Base-by-base conservation (phyloP, 2,888 invertebrate genomes). In the Trachelus iudaicus region DNA sequence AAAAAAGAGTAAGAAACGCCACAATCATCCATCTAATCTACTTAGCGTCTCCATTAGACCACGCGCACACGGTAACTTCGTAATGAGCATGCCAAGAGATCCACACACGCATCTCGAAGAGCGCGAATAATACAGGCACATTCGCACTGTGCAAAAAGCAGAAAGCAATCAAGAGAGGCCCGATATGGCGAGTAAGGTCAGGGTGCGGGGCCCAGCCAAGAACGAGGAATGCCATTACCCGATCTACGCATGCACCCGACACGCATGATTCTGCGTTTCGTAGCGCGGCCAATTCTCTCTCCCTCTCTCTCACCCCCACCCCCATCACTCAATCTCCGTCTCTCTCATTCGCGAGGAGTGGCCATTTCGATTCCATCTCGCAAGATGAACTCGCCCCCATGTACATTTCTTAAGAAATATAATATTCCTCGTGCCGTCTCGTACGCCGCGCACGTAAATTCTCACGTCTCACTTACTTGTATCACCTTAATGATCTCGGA, bases 171-270 rank as follows among this genome's bases (percentile, higher is more conserved):
- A 88, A 85, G 87, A 85, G 85, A 83, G 84, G 83, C 86, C 87
- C 86, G 86, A 90, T 89, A 89, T 88, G 87, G 84, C 85, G 85
- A 85, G 88, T 89, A 89, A 89, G 90, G 90, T 90, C 90, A 90
- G 90, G 89, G 89, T 83, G 82, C 80, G 87, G 86, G 86, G 82
- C 82, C 82, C 84, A 83, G 86, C 87, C 85, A 84, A 86, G 86
- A 86, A 84, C 86, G 83, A 85, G 88, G 89, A 90, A 89, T 89
- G 89, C 88, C 88, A 90, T 89, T 89, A 88, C 80, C 77, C 80
- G 79, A 78, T 76, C 74, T 75, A 79, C 81, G 81, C 81, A 81
- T 79, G 81, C 78, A 73, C 81, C 79, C 79, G 80, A 81, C 81
- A 81, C 81, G 83, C 83, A 79, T 80, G 81, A 83, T 83, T 82